Base-by-base conservation (phyloP, 1,140 invertebrate species). In the Drosophila seguyi region DNA sequence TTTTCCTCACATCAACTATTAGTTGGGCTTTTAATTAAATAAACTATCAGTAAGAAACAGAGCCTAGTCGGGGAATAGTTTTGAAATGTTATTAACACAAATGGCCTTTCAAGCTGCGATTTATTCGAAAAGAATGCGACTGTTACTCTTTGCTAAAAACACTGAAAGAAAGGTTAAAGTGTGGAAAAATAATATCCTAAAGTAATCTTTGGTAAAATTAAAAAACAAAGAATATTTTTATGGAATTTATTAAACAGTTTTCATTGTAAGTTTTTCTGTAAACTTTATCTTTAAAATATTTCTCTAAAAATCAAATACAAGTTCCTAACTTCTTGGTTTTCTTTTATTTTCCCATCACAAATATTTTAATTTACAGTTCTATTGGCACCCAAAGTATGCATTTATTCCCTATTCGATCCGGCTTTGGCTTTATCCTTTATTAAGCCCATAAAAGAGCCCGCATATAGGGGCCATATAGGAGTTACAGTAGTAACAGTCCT, bases 1-100 rank as follows among this genome's bases (percentile, higher is more conserved):
- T 67, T 48, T 75, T 48, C 22, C 50, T 44, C 65, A n/a, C n/a
- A n/a, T n/a, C n/a, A n/a, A n/a, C n/a, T 18, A 66, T 79, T 83
- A 79, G 74, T 73, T 63, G 44, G 65, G 50, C 25, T 44, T 57
- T 59, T 59, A 55, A 50, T 44, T 38, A 45, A 39, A 59, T 18
- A 47, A 50, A 38, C 55, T 36, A 39, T 2, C 1, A 4, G 29
- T 48, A n/a, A 45, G 4, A 29, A 41, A 14, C 14, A 53, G 18
- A 53, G 7, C 0, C 18, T 34, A 22, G 66, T 36, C 16, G 11
- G n/a, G 0, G 10, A 29, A 31, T 55, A 52, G 55, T 56, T 39
- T 25, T 44, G 34, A 38, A 61, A 53, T 52, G 39, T 53, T 74
- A 39, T 29, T 38, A 72, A 60, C 39, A 62, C 68, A 39, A 52